Evolutionary conservation across 1,140 invertebrate species (phyloP), one percentile per base, ranked within the genome.

Genomic region (Nixonia krombeini): DNA sequence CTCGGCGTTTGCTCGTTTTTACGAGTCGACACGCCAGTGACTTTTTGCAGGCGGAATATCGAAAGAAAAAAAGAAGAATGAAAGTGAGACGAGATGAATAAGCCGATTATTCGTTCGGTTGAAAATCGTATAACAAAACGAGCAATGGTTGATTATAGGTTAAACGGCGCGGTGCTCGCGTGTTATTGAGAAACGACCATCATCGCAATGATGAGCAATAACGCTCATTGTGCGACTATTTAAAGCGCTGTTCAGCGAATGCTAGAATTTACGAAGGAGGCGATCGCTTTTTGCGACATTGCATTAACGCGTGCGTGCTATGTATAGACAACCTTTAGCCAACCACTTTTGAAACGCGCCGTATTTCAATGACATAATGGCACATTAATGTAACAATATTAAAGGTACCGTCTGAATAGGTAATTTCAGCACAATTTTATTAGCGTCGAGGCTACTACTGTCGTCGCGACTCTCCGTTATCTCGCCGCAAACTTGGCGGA

Each of bases 71-170:
- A 42, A 57, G 40, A 17, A 62, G 53, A 37, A 45, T 10, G 9
- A 4, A 9, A 33, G 53, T 44, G n/a, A n/a, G n/a, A n/a, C n/a
- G n/a, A n/a, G 38, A 59, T 56, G 57, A 57, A 62, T 50, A 50
- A 55, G 55, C 47, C 62, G 59, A 68, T 67, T 67, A 67, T 56
- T 67, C 56, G 61, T 51, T 45, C 3, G 45, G n/a, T 44, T 61
- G 57, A 67, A 67, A 67, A 38, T 58, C 40, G n/a, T n/a, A 15
- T 33, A 46, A 42, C 44, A 44, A 68, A 68, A 58, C 52, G 62
- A 68, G 49, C 50, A 62, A 47, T 61, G 51, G 57, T 68, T 68
- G 65, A 68, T 68, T 68, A 68, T 62, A 62, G 65, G 65, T 68
- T 68, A 58, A 61, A 26, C 49, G 50, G 44, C 21, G n/a, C 23